Conservation (phyloP, 1,140 invertebrate species). For the Sitobion miscanthi region DNA sequence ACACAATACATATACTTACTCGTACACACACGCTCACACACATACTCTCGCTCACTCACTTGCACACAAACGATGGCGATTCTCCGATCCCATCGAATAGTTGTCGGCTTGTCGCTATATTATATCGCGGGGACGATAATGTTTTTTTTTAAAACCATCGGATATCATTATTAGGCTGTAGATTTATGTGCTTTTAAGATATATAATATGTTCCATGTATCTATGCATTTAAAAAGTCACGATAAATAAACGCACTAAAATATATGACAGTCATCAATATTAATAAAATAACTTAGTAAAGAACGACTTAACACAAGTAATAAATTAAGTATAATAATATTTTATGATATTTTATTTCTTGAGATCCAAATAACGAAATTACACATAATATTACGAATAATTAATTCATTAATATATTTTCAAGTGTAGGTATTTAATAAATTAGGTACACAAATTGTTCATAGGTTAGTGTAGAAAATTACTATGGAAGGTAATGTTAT, state of each 20-base stretch:
- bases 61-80: not conserved
- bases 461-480: not conserved
- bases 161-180: not conserved
- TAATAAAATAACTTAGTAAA: not conserved
- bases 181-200: not conserved
- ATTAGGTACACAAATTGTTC: not conserved
- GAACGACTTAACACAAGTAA: not conserved
- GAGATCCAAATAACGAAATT: not conserved
- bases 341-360: no score
- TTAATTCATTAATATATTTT: not conserved
- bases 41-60: not conserved
- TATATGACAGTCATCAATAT: not conserved
- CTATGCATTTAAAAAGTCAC: not conserved
- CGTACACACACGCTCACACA: not conserved
- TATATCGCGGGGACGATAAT: not conserved
- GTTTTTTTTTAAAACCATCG: not conserved
- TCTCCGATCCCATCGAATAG: not conserved
- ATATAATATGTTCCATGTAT: not conserved
- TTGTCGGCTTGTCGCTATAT: not conserved
- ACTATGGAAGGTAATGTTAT: not conserved
- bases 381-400: not conserved
- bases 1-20: not conserved
- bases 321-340: not conserved
- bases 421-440: not conserved
- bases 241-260: not conserved